Evolutionary conservation across 2,888 invertebrate species (phyloP).

Genomic region (Ophion obscuratus): DNA sequence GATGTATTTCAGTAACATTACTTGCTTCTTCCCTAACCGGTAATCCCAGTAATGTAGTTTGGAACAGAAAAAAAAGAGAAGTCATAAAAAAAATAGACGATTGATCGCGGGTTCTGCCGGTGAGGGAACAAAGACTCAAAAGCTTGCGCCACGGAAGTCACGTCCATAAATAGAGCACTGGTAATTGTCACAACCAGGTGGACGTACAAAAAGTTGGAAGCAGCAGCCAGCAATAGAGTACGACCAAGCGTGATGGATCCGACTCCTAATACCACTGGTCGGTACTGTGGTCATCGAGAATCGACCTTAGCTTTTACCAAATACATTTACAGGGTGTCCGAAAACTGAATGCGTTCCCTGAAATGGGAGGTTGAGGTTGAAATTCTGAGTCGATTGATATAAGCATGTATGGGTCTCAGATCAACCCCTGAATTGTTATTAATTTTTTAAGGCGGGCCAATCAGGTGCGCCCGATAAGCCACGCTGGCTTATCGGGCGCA

Average conservation of each 20-base stretch:
- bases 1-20: neutral
- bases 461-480: too few relatives aligned
- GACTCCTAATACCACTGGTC: slow-evolving; percentile 39
- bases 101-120: neutral
- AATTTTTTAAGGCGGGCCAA: too few relatives aligned
- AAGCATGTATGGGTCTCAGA: too few relatives aligned
- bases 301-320: slow-evolving; percentile 43
- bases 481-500: too few relatives aligned
- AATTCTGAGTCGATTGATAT: too few relatives aligned
- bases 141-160: neutral
- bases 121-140: neutral
- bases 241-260: slow-evolving; percentile 55
- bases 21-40: neutral
- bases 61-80: neutral
- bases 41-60: neutral
- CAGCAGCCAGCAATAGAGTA: slow-evolving; percentile 15
- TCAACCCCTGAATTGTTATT: too few relatives aligned
- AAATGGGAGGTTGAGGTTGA: too few relatives aligned
- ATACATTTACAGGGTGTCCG: slow-evolving; percentile 6
- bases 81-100: neutral
- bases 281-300: slow-evolving; percentile 45
- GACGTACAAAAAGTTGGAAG: slow-evolving; percentile 27
- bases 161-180: neutral
- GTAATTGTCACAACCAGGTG: slow-evolving; percentile 44
- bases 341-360: too few relatives aligned